Evolutionary conservation across 1,140 invertebrate species (phyloP).

Genomic region (Cardiocondyla obscurior): DNA sequence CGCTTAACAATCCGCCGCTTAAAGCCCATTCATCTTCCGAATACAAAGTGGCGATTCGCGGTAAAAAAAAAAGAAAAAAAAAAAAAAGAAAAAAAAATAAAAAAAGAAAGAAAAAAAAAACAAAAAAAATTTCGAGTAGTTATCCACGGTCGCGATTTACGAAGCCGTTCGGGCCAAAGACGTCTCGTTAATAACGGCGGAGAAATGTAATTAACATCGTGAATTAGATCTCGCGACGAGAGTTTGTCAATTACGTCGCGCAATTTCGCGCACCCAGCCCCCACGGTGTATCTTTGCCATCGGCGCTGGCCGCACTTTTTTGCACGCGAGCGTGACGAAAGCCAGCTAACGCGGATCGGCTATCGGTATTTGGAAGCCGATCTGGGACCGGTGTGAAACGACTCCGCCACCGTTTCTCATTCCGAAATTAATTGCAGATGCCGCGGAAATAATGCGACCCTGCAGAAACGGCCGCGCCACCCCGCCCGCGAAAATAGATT

Average conservation of each 20-base stretch:
- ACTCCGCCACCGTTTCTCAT: constrained; percentile 59
- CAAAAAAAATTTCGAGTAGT: neutral
- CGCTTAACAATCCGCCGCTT: neutral
- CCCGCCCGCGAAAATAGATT: constrained; percentile 29
- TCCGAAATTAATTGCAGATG: constrained; percentile 62
- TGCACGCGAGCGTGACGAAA: constrained; percentile 65
- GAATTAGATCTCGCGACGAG: neutral
- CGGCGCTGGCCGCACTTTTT: constrained; percentile 41
- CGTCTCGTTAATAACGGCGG: neutral
- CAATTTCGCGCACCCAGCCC: neutral
- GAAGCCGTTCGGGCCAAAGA: neutral
- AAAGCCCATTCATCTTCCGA: neutral
- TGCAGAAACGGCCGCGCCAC: too few relatives aligned
- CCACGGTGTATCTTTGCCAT: constrained; percentile 36
- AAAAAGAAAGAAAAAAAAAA: too few relatives aligned
- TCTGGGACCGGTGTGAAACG: constrained; percentile 62
- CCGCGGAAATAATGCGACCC: constrained; percentile 43
- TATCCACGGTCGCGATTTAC: neutral
- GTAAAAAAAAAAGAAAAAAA: too few relatives aligned
- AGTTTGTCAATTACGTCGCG: neutral
- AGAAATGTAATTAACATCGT: neutral
- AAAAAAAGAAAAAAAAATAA: too few relatives aligned
- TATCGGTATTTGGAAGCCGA: constrained; percentile 69
- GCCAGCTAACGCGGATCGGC: constrained; percentile 63
- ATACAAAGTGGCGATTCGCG: neutral